Conservation (phyloP, 2,113 vertebrate species). For the Dicrurus megarhynchus region DNA sequence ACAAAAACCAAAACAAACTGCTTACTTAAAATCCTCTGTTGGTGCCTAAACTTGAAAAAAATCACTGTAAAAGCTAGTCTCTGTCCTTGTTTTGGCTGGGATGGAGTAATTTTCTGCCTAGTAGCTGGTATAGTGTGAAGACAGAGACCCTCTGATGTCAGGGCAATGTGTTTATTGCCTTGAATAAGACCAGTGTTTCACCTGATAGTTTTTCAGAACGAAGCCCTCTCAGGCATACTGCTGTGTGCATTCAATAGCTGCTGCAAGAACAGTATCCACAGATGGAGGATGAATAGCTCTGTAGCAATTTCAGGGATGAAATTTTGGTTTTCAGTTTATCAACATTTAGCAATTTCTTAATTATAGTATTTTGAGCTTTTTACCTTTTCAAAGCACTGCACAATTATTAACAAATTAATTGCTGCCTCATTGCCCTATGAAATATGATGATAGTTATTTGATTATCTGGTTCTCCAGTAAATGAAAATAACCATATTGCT, state of each 20-base stretch:
- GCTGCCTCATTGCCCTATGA: background rate
- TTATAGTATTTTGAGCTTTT: constrained; percentile 14
- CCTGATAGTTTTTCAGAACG: background rate
- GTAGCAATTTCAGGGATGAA: background rate
- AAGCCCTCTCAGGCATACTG: background rate
- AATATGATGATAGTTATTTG: background rate
- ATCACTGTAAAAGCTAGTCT: background rate
- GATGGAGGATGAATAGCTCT: background rate
- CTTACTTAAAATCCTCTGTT: background rate
- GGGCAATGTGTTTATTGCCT: background rate
- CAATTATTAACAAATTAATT: constrained; percentile 35
- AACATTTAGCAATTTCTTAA: constrained; percentile 30
- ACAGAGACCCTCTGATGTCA: background rate
- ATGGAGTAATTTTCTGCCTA: background rate
- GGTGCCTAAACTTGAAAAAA: background rate
- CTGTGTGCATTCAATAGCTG: background rate
- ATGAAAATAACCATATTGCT: background rate
- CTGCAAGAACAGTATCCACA: background rate
- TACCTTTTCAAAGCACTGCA: constrained; percentile 16
- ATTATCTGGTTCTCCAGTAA: background rate
- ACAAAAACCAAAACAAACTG: background rate
- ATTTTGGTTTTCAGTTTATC: background rate
- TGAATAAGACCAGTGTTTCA: background rate
- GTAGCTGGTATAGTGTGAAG: background rate
- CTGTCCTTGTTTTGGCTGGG: background rate